Evolutionary conservation across 2,888 invertebrate genomes (phyloP), one percentile per base, ranked within the genome.

Genomic region (Gerris lacustris): DNA sequence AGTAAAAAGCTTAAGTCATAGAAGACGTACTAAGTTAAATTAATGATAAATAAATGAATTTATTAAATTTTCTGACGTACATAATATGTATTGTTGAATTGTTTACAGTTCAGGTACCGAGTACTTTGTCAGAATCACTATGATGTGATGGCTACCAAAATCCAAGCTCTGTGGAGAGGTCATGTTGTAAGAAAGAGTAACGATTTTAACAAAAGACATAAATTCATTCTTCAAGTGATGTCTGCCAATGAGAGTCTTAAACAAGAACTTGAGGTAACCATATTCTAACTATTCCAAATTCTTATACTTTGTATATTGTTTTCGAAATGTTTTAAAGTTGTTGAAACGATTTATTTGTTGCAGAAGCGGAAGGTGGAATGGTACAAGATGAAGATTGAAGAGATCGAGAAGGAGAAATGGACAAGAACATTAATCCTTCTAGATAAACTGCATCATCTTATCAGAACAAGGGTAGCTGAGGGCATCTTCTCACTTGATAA

Each of bases 121-220:
- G 55, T 5, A 11, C 15, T 55, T 9, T 55, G 55, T 15, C 73
- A 74, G 18, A 64, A 72, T 6, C 70, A 73, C 55, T 55, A 69
- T 31, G 73, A 75, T 47, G 66, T 69, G 66, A 75, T 74, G 72
- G 77, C 76, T 7, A 75, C 76, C 5, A 76, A 71, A 79, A 77
- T 83, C 9, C 82, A 83, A 76, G 78, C 82, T 0, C 83, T 82
- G 82, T 83, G 82, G 82, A 76, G 82, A 74, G 82, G 82, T 15
- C 79, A 80, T 31, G 82, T 82, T 81, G 82, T 83, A 2, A 55
- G 55, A 15, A 55, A 55, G 15, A 55, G 4, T 31, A 31, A 31
- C 31, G 31, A 31, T 55, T 55, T 55, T 55, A 55, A 15, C 9
- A 15, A 15, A 11, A 55, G 55, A 55, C 9, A 55, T 11, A 15